Evolutionary conservation across 2,797 vertebrate genomes (phyloP).

Genomic region (Neomorphus geoffroyi): DNA sequence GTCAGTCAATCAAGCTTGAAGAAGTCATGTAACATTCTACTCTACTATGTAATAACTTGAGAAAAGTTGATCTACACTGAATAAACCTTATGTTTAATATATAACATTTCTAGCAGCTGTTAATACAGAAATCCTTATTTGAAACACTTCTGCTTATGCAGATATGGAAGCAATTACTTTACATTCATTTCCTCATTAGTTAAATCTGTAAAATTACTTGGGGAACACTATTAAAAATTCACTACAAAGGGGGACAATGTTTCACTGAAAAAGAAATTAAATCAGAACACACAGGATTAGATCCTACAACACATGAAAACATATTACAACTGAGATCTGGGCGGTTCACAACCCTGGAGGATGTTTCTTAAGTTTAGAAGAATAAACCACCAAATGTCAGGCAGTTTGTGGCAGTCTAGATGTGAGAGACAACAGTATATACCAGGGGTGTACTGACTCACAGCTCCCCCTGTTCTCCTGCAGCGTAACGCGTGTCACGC

Average conservation of each 20-base stretch:
- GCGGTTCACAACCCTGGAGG: neutral
- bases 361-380: neutral
- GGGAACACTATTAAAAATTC: neutral
- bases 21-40: neutral
- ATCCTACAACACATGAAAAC: neutral
- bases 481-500: too few relatives aligned
- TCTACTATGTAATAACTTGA: neutral
- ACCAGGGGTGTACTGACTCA: too few relatives aligned
- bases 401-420: neutral
- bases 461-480: too few relatives aligned
- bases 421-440: neutral
- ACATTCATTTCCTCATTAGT: neutral
- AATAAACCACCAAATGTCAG: neutral
- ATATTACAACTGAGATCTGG: neutral
- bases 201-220: neutral
- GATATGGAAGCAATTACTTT: neutral
- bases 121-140: neutral
- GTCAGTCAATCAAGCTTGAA: neutral
- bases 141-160: neutral
- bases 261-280: neutral
- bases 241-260: neutral
- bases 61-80: neutral
- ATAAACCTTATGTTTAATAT: neutral
- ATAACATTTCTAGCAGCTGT: neutral
- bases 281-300: neutral